Base-by-base conservation (phyloP, 1,140 invertebrate genomes). In the Drosophila equinoxialis region DNA sequence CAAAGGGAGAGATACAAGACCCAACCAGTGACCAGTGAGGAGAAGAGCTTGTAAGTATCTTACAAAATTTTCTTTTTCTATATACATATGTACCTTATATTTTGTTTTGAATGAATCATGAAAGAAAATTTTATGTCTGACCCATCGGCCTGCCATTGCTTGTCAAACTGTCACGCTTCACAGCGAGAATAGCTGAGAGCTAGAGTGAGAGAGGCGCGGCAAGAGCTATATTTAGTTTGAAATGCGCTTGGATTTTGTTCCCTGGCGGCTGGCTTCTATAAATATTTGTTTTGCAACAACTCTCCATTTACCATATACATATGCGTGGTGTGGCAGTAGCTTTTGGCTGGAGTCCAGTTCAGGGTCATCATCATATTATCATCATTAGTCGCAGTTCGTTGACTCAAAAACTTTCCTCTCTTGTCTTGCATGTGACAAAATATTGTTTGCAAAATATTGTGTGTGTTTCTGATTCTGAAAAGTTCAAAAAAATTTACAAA, bases 11-110 rank as follows among this genome's bases (percentile, higher is more conserved):
- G 95, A 23, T 94, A 94, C 82, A 94, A 94, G 79, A 95, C 95
- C 2, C 95, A 95, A 85, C 95, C 95, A 0, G 93, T 96, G 64
- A 95, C 95, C 33, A 93, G 94, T 11, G 93, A 95, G 55, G 95
- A 95, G 90, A 91, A 85, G 65, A 90, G 75, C 68, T 90, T 89
- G 90, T 91, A 77, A 89, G 84, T 86, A 48, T 14, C n/a, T 14
- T 20, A 13, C 8, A 11, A 61, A 37, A 37, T 65, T 69, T 26
- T 14, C 35, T 59, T 13, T 37, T n/a, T n/a, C n/a, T n/a, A n/a
- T n/a, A n/a, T n/a, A n/a, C n/a, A n/a, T n/a, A n/a, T 6, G 10
- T 42, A 14, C 6, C 35, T 8, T 10, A 35, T 35, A 8, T 35
- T 35, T 39, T 10, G n/a, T 39, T 11, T 26, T 1, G 30, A 11